A percentile compares a stretch with the other conserved stretches of the same genome.
Evolutionary conservation across 2,888 invertebrate species (phyloP).

Genomic region (Stenolophus ochropezus): DNA sequence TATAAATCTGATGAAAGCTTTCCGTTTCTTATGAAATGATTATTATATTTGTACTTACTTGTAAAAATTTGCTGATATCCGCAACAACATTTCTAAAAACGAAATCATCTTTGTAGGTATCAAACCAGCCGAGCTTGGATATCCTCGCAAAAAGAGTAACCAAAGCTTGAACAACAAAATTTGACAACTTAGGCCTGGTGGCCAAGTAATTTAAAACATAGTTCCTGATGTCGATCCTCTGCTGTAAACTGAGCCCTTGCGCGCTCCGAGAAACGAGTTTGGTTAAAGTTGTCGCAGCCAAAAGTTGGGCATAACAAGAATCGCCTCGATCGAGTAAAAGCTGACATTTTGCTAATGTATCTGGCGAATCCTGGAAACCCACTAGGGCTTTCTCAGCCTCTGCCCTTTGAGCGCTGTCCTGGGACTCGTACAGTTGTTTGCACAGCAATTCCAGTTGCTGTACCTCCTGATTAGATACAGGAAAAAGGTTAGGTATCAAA

Average conservation of each 20-base stretch:
- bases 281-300: constrained; percentile 96
- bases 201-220: constrained; percentile 97
- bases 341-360: constrained; percentile 96
- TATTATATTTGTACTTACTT: too few relatives aligned
- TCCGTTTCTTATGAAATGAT: too few relatives aligned
- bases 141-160: constrained; percentile 94
- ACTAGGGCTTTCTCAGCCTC: constrained; percentile 97
- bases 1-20: too few relatives aligned
- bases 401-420: constrained; percentile 87
- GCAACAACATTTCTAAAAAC: constrained; percentile 95
- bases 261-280: constrained; percentile 91
- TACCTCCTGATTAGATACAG: constrained; percentile 84
- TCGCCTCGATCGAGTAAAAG: constrained; percentile 94
- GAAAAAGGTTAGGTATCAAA: constrained; percentile 19
- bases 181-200: constrained; percentile 91
- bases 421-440: constrained; percentile 97
- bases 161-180: constrained; percentile 95
- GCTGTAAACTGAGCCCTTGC: constrained; percentile 82
- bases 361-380: constrained; percentile 92
- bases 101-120: constrained; percentile 90
- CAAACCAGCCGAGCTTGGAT: constrained; percentile 99
- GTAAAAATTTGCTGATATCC: constrained; percentile 93
- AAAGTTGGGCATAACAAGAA: constrained; percentile 96
- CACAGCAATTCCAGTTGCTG: constrained; percentile 95
- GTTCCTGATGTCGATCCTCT: constrained; percentile 82